These are phyloP conservation scores for Tiaroga cobitis DNA, from an alignment of 2,797 vertebrate genomes.

Conservation along the genomic window DNA sequence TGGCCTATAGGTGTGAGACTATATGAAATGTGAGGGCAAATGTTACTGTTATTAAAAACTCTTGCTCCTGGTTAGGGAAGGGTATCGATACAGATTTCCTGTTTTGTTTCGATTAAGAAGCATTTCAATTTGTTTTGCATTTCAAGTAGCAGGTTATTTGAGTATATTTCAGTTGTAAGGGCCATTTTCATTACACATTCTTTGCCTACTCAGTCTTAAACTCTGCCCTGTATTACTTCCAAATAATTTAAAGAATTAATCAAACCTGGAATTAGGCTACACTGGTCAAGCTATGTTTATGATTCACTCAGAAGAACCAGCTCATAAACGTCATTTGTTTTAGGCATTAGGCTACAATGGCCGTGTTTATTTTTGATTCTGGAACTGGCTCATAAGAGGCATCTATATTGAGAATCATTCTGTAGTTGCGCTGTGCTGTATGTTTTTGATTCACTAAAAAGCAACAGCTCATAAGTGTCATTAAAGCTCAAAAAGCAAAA, in stretches of 20 bases:
- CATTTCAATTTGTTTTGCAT: neutral
- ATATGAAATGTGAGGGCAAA: neutral
- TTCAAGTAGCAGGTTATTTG: neutral
- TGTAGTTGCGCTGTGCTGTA: neutral
- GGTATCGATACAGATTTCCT: neutral
- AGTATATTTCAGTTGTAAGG: too few relatives aligned
- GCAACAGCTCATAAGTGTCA: neutral
- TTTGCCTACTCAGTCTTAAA: neutral
- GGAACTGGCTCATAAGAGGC: neutral
- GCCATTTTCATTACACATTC: neutral
- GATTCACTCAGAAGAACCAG: neutral
- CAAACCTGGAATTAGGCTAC: neutral
- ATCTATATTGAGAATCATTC: neutral
- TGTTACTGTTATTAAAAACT: conserved; percentile 1
- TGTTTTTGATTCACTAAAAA: neutral
- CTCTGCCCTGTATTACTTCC: neutral
- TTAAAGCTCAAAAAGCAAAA: neutral
- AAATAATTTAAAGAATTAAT: neutral
- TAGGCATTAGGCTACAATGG: neutral
- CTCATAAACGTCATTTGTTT: neutral
- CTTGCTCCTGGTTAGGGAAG: neutral
- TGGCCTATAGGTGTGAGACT: neutral
- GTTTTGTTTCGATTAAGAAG: neutral
- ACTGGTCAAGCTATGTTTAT: neutral
- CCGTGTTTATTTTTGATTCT: neutral